Percentiles rank a stretch among this genome's conserved stretches.
These are phyloP conservation scores for Centroberyx gerrardi DNA, from an alignment of 2,797 vertebrate genomes.

Conservation along the genomic window DNA sequence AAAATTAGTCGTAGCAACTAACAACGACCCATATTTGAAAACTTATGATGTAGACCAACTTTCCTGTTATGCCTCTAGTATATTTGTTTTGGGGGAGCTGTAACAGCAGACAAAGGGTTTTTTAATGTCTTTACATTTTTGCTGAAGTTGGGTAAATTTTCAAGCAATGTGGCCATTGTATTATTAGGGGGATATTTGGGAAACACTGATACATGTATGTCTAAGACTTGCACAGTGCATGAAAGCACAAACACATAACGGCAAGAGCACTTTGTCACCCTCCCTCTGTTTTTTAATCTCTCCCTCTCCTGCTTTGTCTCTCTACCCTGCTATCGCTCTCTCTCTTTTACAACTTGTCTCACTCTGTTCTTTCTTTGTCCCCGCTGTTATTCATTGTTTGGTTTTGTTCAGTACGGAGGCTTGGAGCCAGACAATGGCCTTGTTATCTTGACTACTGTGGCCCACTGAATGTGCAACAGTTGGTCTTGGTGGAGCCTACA, in stretches of 20 bases:
- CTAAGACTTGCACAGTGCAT: slow-evolving; percentile 12
- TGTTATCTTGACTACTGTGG: slow-evolving; percentile 69
- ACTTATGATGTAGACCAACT: neutral
- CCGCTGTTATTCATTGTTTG: slow-evolving; percentile 75
- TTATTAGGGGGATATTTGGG: neutral
- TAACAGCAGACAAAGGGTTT: neutral
- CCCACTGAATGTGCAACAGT: slow-evolving; percentile 72
- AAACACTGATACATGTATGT: slow-evolving; percentile 6
- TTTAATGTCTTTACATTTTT: neutral
- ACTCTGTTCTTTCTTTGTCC: slow-evolving; percentile 71
- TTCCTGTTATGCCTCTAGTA: neutral
- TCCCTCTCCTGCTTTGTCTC: slow-evolving; percentile 48
- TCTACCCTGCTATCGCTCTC: slow-evolving; percentile 23
- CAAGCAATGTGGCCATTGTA: neutral
- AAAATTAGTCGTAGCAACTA: slow-evolving; percentile 1
- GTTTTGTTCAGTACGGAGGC: slow-evolving; percentile 66
- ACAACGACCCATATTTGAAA: slow-evolving; percentile 1
- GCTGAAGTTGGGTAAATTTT: neutral
- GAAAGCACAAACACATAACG: neutral
- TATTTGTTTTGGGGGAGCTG: neutral
- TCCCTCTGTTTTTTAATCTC: slow-evolving; percentile 46
- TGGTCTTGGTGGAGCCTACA: slow-evolving; percentile 52
- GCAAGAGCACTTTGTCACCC: slow-evolving; percentile 10
- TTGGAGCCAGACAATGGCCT: slow-evolving; percentile 71
- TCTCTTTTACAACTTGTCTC: slow-evolving; percentile 48